These are phyloP conservation scores for Xerus inauris DNA, from an alignment of 2,113 vertebrate genomes.

Conservation along the genomic window DNA sequence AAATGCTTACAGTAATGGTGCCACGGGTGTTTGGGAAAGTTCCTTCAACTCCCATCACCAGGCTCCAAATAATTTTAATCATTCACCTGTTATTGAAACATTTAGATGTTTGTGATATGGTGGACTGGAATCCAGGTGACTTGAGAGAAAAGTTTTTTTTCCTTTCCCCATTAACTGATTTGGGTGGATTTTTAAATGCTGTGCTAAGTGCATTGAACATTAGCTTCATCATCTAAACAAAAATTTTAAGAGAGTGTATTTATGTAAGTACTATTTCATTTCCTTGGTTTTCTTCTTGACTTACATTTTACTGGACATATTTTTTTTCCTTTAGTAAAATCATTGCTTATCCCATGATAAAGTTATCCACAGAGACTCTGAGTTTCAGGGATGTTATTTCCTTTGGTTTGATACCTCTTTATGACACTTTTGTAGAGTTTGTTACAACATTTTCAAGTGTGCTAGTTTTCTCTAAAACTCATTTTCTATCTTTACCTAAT, in stretches of 20 bases:
- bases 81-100: not conserved
- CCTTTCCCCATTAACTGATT: not conserved
- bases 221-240: not conserved
- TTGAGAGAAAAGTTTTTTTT: not conserved
- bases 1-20: not conserved
- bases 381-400: not conserved
- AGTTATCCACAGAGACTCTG: not conserved
- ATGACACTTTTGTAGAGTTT: not conserved
- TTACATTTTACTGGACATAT: not conserved
- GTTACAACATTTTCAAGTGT: not conserved
- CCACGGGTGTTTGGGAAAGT: not conserved
- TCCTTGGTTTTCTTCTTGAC: not conserved
- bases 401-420: not conserved
- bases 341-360: not conserved
- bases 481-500: not conserved
- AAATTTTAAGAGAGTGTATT: not conserved
- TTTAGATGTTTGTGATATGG: not conserved
- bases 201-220: not conserved
- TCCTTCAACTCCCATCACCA: not conserved
- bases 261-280: not conserved
- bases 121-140: not conserved
- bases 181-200: not conserved
- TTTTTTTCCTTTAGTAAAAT: not conserved
- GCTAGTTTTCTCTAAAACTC: constrained; percentile 10
- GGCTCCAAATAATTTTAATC: not conserved